phyloP scores from a whole-genome alignment of 2,113 vertebrate species.

The Percopsis transmontana region DNA sequence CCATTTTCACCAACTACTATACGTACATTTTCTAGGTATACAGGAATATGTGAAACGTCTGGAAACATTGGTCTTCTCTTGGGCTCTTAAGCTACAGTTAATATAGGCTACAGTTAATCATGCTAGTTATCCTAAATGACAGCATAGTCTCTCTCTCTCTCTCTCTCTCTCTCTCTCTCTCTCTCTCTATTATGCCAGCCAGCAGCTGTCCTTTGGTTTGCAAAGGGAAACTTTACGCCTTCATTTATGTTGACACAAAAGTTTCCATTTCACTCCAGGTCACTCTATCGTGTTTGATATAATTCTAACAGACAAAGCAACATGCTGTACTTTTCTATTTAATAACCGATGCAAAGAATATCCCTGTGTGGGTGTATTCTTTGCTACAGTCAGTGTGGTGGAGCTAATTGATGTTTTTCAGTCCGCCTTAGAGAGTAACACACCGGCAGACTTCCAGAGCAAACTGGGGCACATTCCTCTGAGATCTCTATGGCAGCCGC shows the following conservation, averaged over 20 bases:
- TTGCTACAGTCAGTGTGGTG: conserved; percentile 51
- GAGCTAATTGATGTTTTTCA: conserved; percentile 70
- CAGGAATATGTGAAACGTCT: neutral
- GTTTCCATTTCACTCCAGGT: conserved; percentile 43
- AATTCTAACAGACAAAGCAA: conserved; percentile 16
- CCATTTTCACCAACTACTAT: neutral
- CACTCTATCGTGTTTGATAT: conserved; percentile 39
- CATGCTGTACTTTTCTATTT: conserved; percentile 18
- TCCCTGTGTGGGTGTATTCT: conserved; percentile 62
- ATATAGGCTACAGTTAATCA: too few species aligned
- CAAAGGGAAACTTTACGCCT: conserved; percentile 40
- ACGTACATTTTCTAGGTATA: neutral
- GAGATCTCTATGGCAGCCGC: conserved; percentile 74
- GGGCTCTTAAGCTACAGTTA: too few species aligned
- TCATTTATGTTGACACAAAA: conserved; percentile 46
- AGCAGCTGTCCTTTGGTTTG: conserved; percentile 23
- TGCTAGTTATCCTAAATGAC: neutral
- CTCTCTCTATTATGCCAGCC: conserved; percentile 8
- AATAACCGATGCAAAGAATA: conserved; percentile 18
- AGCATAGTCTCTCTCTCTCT: neutral
- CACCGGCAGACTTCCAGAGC: conserved; percentile 68
- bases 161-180: neutral
- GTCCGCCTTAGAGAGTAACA: conserved; percentile 50
- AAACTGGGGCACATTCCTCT: conserved; percentile 73
- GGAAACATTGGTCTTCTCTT: too few species aligned